Evolutionary conservation across 2,113 vertebrate species (phyloP), one percentile per base, ranked within the genome.

Genomic region (Pungitius pungitius): DNA sequence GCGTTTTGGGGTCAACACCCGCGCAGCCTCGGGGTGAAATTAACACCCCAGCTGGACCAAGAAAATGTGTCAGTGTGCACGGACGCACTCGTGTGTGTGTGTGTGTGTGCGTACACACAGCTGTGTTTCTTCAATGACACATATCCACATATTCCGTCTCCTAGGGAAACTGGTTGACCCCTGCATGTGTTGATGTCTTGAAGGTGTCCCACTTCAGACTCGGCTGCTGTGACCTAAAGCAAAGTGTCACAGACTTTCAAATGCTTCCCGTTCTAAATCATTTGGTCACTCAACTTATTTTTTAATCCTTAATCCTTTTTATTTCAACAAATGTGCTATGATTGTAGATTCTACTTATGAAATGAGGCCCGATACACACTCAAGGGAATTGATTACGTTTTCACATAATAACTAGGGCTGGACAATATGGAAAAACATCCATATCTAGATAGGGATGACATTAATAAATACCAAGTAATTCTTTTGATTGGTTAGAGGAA

Each of bases 1-100:
- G 84, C 84, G 82, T 90, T 93, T 89, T 91, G 91, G 89, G 92
- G 91, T 91, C 91, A 92, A 90, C 88, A 90, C 86, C 85, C 85
- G 74, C 85, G 78, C 70, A 80, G 90, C 90, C 90, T 90, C 76
- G 57, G 86, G 93, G 89, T 91, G 91, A 92, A 92, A 92, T 92
- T 90, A 93, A 93, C 91, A 92, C 92, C 89, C 87, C 88, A 91
- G 89, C 88, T 88, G 86, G 88, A 90, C 85, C 77, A 78, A 56
- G 62, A 85, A 88, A 87, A 83, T 82, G 84, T 63, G 71, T 78
- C 74, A 35, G 82, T 15, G 35, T 22, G 30, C 47, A 51, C 73
- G 52, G 40, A 70, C 45, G 9, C 56, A 56, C 24, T 59, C 33
- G 70, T 51, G 62, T 39, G 51, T 13, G 52, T 15, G 26, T 35